Evolutionary conservation across 2,797 vertebrate genomes (phyloP), one percentile per base, ranked within the genome.

Genomic region (Hyperoplus lanceolatus): DNA sequence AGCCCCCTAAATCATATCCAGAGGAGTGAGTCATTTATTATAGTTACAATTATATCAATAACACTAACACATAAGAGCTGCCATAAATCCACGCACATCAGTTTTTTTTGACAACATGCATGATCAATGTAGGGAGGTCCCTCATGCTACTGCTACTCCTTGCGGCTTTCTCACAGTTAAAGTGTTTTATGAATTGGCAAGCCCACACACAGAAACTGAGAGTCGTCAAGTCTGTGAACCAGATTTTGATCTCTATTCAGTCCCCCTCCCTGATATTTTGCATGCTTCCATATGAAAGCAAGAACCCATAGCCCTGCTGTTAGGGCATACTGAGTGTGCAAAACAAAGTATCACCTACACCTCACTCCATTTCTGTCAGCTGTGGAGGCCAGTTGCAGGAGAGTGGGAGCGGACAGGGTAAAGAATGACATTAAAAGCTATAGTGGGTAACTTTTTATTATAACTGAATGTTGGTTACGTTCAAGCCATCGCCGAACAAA

Each of bases 1-100:
- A 89, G 83, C 89, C 90, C 91, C 83, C 86, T 92, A 93, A 93
- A 92, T 94, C 91, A 92, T 83, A 83, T 80, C 83, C 57, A 41
- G 73, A 84, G 87, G 84, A 91, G 84, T 48, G 79, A 91, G 90
- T 91, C 91, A 90, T 93, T 91, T 91, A 84, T 94, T 92, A 91
- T 83, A 84, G 81, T 93, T 93, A 93, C 89, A 94, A 93, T 93
- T 93, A 93, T 90, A 93, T 92, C 91, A 93, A 93, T 93, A 94
- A 92, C 90, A 91, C 90, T 91, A 91, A 93, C 90, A 93, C 89
- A 82, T 90, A 91, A 93, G 87, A 90, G 89, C 87, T 83, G 86
- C 87, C 83, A 93, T 93, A 91, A 93, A 93, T 93, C 92, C 89
- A 90, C 67, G 55, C 80, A 81, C 86, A 91, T 91, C 83, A 90